A percentile compares a stretch with the other conserved stretches of the same genome.
These are phyloP conservation scores for Phyllopteryx taeniolatus DNA, from an alignment of 2,113 vertebrate species.

Conservation along the genomic window DNA sequence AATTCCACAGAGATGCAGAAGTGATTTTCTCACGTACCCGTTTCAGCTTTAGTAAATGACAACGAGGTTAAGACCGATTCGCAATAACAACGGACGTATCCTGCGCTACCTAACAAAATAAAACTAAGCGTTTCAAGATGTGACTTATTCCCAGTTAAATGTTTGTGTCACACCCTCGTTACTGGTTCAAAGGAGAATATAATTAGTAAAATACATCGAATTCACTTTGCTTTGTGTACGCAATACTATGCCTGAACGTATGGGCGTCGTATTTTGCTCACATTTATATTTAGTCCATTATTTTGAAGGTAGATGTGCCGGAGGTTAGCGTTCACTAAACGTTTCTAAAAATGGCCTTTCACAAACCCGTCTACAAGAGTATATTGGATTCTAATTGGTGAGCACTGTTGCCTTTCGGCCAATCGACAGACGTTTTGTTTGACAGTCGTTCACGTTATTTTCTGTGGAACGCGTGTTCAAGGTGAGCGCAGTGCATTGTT, in stretches of 20 bases:
- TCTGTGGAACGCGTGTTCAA: constrained; percentile 43
- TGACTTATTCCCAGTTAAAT: background rate
- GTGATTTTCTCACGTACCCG: constrained; percentile 20
- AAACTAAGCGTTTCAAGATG: background rate
- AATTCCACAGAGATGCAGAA: background rate
- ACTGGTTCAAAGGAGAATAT: background rate
- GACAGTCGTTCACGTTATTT: background rate
- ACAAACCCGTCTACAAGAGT: background rate
- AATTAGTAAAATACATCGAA: background rate
- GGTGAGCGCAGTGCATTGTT: constrained; percentile 54
- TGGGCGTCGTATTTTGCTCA: background rate
- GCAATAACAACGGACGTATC: background rate
- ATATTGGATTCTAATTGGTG: constrained; percentile 55
- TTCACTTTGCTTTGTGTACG: background rate
- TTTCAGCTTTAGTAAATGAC: constrained; percentile 27
- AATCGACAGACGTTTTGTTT: constrained; percentile 40
- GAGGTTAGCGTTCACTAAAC: background rate
- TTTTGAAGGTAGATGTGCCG: constrained; percentile 27
- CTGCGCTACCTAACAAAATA: constrained; percentile 21
- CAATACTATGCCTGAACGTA: too few species aligned
- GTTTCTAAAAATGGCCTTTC: background rate
- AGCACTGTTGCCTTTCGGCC: constrained; percentile 7
- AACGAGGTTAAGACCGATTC: background rate
- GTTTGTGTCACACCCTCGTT: background rate
- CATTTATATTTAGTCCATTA: background rate